Base-by-base conservation (phyloP, 2,888 invertebrate genomes). In the Idaea aversata region DNA sequence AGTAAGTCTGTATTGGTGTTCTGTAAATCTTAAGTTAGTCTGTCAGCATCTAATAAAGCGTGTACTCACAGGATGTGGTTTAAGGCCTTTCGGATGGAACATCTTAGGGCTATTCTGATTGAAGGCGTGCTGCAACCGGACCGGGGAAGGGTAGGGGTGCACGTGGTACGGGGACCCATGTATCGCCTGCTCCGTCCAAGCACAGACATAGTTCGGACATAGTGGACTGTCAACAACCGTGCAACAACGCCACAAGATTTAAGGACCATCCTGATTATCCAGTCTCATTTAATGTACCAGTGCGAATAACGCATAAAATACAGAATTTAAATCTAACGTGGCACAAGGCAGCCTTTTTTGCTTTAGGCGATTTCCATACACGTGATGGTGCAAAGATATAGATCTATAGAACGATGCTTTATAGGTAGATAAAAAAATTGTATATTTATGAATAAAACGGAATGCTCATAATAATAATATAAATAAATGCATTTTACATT, bases 131-230 rank as follows among this genome's bases (percentile, higher is more conserved):
- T 94, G 94, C 65, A 94, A 94, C 68, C 94, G 93, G 75, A 92
- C 88, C 57, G 93, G 93, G 70, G 94, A 93, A 67, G 95, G 94
- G 81, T 94, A 95, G 74, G 96, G 96, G 90, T 96, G 95, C 76
- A 96, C 95, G 88, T 95, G 95, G 86, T 95, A 95, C 70, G 96
- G 95, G 77, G 96, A 96, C 79, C 95, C 95, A 87, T 95, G 94
- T 83, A 86, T 75, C 65, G 93, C 88, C 94, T 94, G 88, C 81
- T 80, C 74, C 75, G 81, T 84, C 88, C 84, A 79, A 82, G 74
- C 77, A 92, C 93, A 93, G 92, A 92, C 92, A 92, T 91, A 85
- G 81, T 81, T 47, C 80, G 82, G 86, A 88, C 83, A 91, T 88
- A 90, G 75, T 79, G 77, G 80, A 88, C 88, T 87, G 88, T 90